Percentiles rank a stretch among this genome's conserved stretches.
These are phyloP conservation scores for Phalacrocorax pelagicus DNA, from an alignment of 2,113 vertebrate species.

Conservation along the genomic window DNA sequence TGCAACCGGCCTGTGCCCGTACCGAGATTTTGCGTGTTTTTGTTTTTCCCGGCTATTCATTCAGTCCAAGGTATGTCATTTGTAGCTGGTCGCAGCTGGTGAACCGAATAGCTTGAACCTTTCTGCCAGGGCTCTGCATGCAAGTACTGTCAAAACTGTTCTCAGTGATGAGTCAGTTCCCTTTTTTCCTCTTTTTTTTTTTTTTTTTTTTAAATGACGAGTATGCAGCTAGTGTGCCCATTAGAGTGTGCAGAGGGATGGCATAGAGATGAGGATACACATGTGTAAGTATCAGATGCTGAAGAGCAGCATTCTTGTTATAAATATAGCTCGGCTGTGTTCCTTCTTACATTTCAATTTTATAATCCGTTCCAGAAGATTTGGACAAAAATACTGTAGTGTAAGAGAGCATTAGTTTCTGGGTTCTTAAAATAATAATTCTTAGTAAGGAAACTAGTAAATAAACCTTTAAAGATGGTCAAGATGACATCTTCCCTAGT, in stretches of 20 bases:
- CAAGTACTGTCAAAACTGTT: constrained; percentile 47
- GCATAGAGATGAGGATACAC: constrained; percentile 57
- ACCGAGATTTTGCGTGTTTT: background rate
- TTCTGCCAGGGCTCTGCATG: constrained; percentile 16
- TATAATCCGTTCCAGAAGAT: constrained; percentile 58
- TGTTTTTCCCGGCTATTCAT: background rate
- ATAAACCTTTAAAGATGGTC: constrained; percentile 37
- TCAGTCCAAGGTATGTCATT: background rate
- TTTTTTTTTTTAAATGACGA: constrained; percentile 26
- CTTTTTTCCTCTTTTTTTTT: background rate
- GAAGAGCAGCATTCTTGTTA: constrained; percentile 31
- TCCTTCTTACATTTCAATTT: constrained; percentile 65
- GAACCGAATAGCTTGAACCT: background rate
- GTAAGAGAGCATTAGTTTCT: constrained; percentile 27
- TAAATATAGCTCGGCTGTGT: constrained; percentile 49
- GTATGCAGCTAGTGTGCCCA: constrained; percentile 19
- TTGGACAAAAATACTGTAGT: constrained; percentile 54
- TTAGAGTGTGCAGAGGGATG: constrained; percentile 28
- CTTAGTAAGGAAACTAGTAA: constrained; percentile 46
- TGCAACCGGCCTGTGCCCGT: background rate
- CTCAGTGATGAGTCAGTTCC: constrained; percentile 47
- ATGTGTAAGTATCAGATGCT: constrained; percentile 57
- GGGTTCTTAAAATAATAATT: constrained; percentile 58
- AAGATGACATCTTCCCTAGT: constrained; percentile 36
- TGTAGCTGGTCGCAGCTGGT: background rate